These are phyloP conservation scores for Steinernema khuongi DNA, from an alignment of 1,140 invertebrate species.

Conservation along the genomic window DNA sequence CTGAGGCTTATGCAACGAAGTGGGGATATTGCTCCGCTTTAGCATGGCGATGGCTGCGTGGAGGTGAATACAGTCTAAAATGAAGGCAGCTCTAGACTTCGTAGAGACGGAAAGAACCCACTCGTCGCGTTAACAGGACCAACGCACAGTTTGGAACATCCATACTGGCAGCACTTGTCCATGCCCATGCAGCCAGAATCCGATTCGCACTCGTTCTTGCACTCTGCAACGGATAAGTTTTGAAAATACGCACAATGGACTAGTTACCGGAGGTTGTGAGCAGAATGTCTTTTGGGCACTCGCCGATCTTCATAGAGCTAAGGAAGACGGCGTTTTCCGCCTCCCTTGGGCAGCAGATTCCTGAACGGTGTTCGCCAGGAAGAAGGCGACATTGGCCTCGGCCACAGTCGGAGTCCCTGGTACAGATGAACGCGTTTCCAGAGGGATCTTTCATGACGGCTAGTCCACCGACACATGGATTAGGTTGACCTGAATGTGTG, in stretches of 20 bases:
- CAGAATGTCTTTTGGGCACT: constrained; percentile 11
- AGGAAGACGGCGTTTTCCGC: not conserved
- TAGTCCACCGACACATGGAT: constrained; percentile 5
- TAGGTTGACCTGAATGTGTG: constrained; percentile 5
- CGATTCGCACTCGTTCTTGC: constrained; percentile 15
- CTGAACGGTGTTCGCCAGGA: not conserved
- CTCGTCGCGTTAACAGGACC: constrained; percentile 19
- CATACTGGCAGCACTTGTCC: constrained; percentile 18
- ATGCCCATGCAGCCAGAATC: constrained; percentile 14
- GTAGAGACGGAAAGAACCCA: not conserved
- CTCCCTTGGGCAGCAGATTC: not conserved
- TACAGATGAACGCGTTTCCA: not conserved
- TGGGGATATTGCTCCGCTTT: constrained; percentile 19
- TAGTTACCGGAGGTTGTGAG: not conserved
- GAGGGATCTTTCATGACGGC: not conserved
- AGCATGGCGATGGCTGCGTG: constrained; percentile 29
- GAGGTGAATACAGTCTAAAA: constrained; percentile 41
- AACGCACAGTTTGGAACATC: constrained; percentile 19
- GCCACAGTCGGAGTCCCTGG: not conserved
- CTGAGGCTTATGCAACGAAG: constrained; percentile 21
- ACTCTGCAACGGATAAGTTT: constrained; percentile 10
- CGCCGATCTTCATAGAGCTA: constrained; percentile 4
- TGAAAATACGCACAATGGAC: not conserved
- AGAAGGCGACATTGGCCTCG: not conserved
- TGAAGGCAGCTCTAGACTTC: not conserved